These are phyloP conservation scores for Dryobotodes eremita DNA, from an alignment of 2,888 invertebrate species.

Conservation along the genomic window DNA sequence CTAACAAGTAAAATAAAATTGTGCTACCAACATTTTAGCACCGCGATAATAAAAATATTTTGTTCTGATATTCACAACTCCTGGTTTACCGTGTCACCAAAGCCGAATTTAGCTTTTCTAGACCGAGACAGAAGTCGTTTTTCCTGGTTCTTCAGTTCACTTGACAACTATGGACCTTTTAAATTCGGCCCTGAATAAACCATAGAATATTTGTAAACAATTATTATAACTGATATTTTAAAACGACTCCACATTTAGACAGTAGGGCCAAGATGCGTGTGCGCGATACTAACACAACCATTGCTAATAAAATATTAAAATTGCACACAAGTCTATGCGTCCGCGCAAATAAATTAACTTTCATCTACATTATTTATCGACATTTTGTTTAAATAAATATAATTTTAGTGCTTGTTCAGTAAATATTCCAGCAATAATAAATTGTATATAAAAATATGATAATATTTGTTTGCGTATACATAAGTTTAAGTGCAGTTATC, in stretches of 20 bases:
- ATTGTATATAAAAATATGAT: conserved; percentile 64
- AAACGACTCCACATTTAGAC: conserved; percentile 61
- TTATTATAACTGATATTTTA: conserved; percentile 60
- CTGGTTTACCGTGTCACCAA: conserved; percentile 55
- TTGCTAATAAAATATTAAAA: conserved; percentile 82
- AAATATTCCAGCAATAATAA: conserved; percentile 46
- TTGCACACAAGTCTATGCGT: conserved; percentile 83
- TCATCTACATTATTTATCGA: conserved; percentile 41
- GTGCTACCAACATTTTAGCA: conserved; percentile 85
- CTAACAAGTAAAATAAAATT: conserved; percentile 75
- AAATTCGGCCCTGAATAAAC: conserved; percentile 28
- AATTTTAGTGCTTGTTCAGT: conserved; percentile 31
- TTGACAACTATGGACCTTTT: not conserved
- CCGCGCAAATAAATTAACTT: conserved; percentile 45
- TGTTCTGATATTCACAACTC: conserved; percentile 85
- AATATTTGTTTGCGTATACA: conserved; percentile 65
- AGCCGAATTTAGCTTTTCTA: conserved; percentile 23
- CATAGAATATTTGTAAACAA: conserved; percentile 38
- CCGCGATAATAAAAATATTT: conserved; percentile 82
- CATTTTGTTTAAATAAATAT: conserved; percentile 23
- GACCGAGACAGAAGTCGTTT: conserved; percentile 9
- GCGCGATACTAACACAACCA: conserved; percentile 82
- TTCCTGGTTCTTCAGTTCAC: not conserved
- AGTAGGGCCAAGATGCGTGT: conserved; percentile 72
- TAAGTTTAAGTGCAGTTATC: conserved; percentile 55